phyloP scores from a whole-genome alignment of 2,797 vertebrate species.

The Tamandua tetradactyla region DNA sequence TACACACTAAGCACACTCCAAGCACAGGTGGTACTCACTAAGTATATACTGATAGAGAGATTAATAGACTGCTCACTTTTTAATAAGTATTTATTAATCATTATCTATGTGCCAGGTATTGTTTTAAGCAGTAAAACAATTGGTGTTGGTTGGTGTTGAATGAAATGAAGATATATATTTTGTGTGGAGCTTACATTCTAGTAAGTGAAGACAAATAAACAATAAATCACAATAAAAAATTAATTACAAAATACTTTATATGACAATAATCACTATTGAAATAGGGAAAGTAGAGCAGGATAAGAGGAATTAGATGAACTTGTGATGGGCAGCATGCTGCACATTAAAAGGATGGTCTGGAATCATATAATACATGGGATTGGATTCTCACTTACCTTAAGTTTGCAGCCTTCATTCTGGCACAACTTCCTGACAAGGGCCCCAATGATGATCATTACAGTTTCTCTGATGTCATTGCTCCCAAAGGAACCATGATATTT shows the following conservation, averaged over 20 bases:
- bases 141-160: neutral
- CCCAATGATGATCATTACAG: slow-evolving; percentile 94
- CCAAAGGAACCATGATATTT: slow-evolving; percentile 91
- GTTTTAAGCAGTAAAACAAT: slow-evolving; percentile 34
- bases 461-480: slow-evolving; percentile 94
- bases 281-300: neutral
- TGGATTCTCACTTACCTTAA: slow-evolving; percentile 89
- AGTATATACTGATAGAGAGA: neutral
- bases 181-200: neutral
- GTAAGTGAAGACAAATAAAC: neutral
- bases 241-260: neutral
- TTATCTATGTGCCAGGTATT: neutral
- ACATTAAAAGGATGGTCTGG: too few relatives aligned
- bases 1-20: neutral
- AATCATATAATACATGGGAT: accelerated
- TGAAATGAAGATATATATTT: neutral
- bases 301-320: too few relatives aligned
- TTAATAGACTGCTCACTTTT: neutral
- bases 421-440: slow-evolving; percentile 94
- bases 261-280: neutral
- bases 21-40: neutral
- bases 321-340: accelerated
- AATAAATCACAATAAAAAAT: neutral
- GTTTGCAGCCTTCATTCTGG: slow-evolving; percentile 90
- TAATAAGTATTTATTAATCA: neutral